Percentiles rank a stretch among this genome's conserved stretches.
These are phyloP conservation scores for Epicampocera succincta DNA, from an alignment of 2,888 invertebrate species.

Conservation along the genomic window DNA sequence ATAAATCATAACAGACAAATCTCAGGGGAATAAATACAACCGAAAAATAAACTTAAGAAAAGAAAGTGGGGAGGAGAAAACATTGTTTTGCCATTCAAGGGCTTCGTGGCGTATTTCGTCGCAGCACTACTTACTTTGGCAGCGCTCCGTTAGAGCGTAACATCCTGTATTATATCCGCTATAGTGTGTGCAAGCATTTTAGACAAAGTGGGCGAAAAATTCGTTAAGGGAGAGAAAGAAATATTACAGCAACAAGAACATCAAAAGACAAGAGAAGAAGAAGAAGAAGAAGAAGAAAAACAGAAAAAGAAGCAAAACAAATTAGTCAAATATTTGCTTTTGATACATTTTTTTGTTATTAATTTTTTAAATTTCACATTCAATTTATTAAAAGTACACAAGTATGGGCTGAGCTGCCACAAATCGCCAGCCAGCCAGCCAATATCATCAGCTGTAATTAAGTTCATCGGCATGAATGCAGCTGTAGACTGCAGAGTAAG, in stretches of 20 bases:
- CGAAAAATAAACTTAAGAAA: slow-evolving; percentile 20
- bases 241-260: slow-evolving; percentile 10
- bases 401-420: too few species aligned
- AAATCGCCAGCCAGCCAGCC: too few species aligned
- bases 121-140: slow-evolving; percentile 79
- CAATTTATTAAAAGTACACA: too few species aligned
- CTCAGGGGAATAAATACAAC: slow-evolving; percentile 13
- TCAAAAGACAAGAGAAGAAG: slow-evolving; percentile 12
- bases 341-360: neutral
- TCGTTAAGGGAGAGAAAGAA: slow-evolving; percentile 28
- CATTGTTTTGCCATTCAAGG: slow-evolving; percentile 9
- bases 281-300: too few species aligned
- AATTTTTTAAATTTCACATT: neutral
- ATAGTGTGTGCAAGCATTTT: slow-evolving; percentile 66
- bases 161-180: slow-evolving; percentile 82
- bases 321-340: slow-evolving; percentile 39
- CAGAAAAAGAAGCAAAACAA: slow-evolving; percentile 30
- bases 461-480: neutral
- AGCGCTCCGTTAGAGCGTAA: slow-evolving; percentile 82
- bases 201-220: slow-evolving; percentile 45
- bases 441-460: slow-evolving; percentile 8
- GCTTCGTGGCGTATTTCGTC: slow-evolving; percentile 47
- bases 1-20: slow-evolving; percentile 28
- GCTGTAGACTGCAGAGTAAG: too few species aligned
- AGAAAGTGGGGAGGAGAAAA: too few species aligned